Base-by-base conservation (phyloP, 2,888 invertebrate genomes). In the Erebia palarica region DNA sequence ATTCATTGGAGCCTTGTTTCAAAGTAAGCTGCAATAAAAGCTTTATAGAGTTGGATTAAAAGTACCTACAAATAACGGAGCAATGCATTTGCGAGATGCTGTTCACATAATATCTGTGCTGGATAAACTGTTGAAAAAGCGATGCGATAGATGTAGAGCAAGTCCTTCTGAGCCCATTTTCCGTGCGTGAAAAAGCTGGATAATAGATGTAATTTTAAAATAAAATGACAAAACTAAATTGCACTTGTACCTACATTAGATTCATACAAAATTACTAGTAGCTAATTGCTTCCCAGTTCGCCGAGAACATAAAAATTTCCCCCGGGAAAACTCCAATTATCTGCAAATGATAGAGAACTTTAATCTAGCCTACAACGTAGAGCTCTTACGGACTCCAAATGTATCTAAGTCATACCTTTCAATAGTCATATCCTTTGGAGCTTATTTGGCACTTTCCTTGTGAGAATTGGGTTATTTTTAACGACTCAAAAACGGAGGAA, bases 321-420 rank as follows among this genome's bases (percentile, higher is more conserved):
- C 73, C 53, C 67, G 73, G 76, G 72, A 71, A 64, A 72, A 71
- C 68, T 73, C 60, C 70, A 71, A 74, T 73, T 72, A 73, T 70
- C 60, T 67, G 47, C 73, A 67, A 71, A 71, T 73, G 73, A 73
- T 71, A 69, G 69, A 68, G 66, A 71, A 71, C 69, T 71, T 67
- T 70, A 70, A 70, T 73, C 73, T 67, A 55, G 53, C 55, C 53
- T 53, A 65, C 47, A 13, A 13, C 18, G 13, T 18, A 18, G 57
- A 18, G 55, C 11, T 16, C 42, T n/a, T n/a, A n/a, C 36, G n/a
- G 11, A 16, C 21, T 44, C 16, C 13, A 49, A 49, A 49, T 47
- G 49, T 60, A 27, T 5, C 5, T 4, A 18, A 27, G 21, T 58
- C n/a, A n/a, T n/a, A n/a, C n/a, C n/a, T n/a, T n/a, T n/a, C n/a